Evolutionary conservation across 2,888 invertebrate genomes (phyloP).

Genomic region (Parasteatoda lunata): DNA sequence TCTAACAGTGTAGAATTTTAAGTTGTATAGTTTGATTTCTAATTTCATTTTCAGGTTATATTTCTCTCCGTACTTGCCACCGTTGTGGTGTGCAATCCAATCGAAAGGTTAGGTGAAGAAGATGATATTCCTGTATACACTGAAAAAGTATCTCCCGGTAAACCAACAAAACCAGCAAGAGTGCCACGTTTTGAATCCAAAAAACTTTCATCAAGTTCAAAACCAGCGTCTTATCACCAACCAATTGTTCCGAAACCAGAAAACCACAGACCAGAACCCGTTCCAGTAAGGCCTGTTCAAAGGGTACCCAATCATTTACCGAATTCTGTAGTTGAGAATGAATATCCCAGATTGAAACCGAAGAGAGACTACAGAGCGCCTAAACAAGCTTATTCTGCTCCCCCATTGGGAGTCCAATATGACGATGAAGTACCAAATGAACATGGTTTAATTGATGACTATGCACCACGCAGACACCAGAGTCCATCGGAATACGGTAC

Average conservation of each 20-base stretch:
- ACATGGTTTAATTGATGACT: slow-evolving; percentile 23
- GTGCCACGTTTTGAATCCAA: slow-evolving; percentile 48
- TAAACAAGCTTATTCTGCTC: slow-evolving; percentile 21
- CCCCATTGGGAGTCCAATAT: slow-evolving; percentile 50
- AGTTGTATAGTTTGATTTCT: no score
- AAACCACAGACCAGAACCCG: background rate
- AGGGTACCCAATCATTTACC: slow-evolving; percentile 7
- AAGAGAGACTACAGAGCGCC: slow-evolving; percentile 21
- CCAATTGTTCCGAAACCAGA: background rate
- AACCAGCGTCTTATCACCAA: background rate
- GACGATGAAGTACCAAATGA: slow-evolving; percentile 11
- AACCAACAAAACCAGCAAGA: slow-evolving; percentile 36
- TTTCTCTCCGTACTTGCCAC: slow-evolving; percentile 17
- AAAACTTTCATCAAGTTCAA: slow-evolving; percentile 16
- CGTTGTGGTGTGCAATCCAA: slow-evolving; percentile 34
- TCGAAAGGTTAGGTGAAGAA: slow-evolving; percentile 29
- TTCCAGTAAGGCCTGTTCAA: slow-evolving; percentile 21
- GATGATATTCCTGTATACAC: slow-evolving; percentile 60
- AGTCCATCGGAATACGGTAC: slow-evolving; percentile 20
- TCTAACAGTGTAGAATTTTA: no score
- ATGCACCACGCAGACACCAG: slow-evolving; percentile 5
- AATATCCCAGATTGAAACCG: slow-evolving; percentile 18
- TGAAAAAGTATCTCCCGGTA: slow-evolving; percentile 42
- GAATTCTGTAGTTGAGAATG: background rate
- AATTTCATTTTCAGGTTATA: slow-evolving; percentile 20